Percentiles rank a stretch among this genome's conserved stretches.
These are phyloP conservation scores for Rhinophrynus dorsalis DNA, from an alignment of 2,797 vertebrate species.

Conservation along the genomic window DNA sequence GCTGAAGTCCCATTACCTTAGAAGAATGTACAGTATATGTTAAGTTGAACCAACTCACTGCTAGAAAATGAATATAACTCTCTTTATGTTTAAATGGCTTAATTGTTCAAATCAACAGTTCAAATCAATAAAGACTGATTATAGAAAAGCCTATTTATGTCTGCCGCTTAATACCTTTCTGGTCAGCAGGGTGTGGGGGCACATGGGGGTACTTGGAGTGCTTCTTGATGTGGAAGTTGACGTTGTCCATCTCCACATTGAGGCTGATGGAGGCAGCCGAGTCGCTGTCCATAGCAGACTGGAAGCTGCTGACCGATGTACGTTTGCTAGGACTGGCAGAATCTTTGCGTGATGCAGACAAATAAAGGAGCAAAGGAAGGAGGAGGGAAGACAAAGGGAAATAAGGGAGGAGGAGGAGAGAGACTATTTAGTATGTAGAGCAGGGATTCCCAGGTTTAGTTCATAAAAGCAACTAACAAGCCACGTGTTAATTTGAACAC, in stretches of 20 bases:
- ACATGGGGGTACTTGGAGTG: conserved; percentile 97
- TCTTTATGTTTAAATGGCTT: too few species aligned
- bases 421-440: conserved; percentile 72
- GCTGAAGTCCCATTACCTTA: too few species aligned
- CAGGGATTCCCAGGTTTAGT: conserved; percentile 51
- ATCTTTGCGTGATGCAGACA: conserved; percentile 72
- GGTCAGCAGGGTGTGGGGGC: conserved; percentile 84
- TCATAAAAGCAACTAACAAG: conserved; percentile 6
- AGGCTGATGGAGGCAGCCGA: conserved; percentile 97
- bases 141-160: conserved; percentile 50
- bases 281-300: conserved; percentile 96
- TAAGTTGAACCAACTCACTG: too few species aligned
- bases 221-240: conserved; percentile 99
- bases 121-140: conserved; percentile 46
- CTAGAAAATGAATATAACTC: too few species aligned
- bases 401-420: conserved; percentile 67
- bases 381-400: conserved; percentile 70
- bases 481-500: neutral
- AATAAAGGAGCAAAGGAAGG: conserved; percentile 68
- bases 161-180: conserved; percentile 79
- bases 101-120: too few species aligned
- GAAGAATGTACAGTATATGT: too few species aligned
- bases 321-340: conserved; percentile 96
- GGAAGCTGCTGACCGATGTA: conserved; percentile 97
- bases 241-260: conserved; percentile 98